phyloP scores from a whole-genome alignment of 2,888 invertebrate genomes.

The Endotricha flammealis region DNA sequence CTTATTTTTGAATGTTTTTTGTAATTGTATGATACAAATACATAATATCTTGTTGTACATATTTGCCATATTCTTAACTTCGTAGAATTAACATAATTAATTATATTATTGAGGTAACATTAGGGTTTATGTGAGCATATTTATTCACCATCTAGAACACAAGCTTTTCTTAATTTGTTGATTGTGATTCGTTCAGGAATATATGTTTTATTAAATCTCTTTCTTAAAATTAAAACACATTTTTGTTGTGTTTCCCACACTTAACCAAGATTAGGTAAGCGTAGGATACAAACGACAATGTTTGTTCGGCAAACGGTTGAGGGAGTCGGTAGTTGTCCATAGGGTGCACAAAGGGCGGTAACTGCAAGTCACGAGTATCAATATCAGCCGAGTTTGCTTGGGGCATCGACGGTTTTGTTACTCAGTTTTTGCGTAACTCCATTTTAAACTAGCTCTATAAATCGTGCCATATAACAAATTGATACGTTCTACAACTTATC shows the following conservation, averaged over 20 bases:
- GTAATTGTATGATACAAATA: no score
- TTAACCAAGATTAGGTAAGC: constrained; percentile 56
- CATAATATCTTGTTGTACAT: no score
- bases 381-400: constrained; percentile 55
- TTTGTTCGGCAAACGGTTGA: constrained; percentile 55
- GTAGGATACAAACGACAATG: constrained; percentile 61
- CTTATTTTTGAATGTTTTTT: no score
- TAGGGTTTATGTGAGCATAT: no score
- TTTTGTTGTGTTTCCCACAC: constrained; percentile 37
- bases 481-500: constrained; percentile 21
- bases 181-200: no score
- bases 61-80: no score
- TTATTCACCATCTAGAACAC: no score
- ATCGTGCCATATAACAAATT: constrained; percentile 28
- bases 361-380: constrained; percentile 77
- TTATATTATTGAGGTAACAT: no score
- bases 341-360: constrained; percentile 52
- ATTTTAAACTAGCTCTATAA: constrained; percentile 18
- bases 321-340: constrained; percentile 54
- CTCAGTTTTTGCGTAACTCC: constrained; percentile 58
- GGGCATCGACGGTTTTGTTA: constrained; percentile 56
- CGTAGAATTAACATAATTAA: no score
- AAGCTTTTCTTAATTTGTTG: no score
- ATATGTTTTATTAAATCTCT: no score
- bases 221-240: no score